phyloP scores from a whole-genome alignment of 2,888 invertebrate species.

The Dryobota labecula region DNA sequence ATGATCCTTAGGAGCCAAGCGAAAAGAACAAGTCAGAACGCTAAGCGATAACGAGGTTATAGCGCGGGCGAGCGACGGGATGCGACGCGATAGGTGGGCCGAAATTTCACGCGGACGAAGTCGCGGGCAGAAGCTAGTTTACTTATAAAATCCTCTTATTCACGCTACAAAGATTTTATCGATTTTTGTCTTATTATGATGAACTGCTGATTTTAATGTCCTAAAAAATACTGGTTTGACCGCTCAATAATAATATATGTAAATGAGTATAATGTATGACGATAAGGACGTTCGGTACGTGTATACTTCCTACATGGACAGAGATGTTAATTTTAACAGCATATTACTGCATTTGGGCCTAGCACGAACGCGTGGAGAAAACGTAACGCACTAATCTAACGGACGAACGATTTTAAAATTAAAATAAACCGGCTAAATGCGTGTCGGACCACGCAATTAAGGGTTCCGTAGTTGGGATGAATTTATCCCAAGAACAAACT shows the following conservation, averaged over 20 bases:
- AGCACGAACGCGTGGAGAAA: neutral
- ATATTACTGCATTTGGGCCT: neutral
- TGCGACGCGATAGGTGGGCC: too few species aligned
- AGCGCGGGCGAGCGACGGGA: too few species aligned
- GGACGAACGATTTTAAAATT: neutral
- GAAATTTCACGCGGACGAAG: too few species aligned
- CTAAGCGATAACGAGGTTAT: too few species aligned
- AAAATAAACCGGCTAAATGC: too few species aligned
- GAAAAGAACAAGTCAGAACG: too few species aligned
- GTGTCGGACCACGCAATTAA: too few species aligned
- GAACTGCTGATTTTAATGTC: conserved; percentile 6
- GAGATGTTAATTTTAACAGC: conserved; percentile 27
- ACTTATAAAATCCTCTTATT: neutral
- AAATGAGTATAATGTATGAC: conserved; percentile 25
- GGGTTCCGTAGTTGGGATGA: too few species aligned
- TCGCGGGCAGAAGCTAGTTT: too few species aligned
- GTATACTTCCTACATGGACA: conserved; percentile 28
- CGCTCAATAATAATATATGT: conserved; percentile 20
- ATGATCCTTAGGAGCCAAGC: too few species aligned
- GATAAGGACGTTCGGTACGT: conserved; percentile 5
- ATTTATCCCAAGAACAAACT: too few species aligned
- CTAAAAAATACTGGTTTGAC: conserved; percentile 28
- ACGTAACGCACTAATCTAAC: neutral
- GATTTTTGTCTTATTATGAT: conserved; percentile 4
- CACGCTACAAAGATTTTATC: neutral